phyloP scores from a whole-genome alignment of 92 coral and sea anemone genomes.

The Parazoanthus swiftii region DNA sequence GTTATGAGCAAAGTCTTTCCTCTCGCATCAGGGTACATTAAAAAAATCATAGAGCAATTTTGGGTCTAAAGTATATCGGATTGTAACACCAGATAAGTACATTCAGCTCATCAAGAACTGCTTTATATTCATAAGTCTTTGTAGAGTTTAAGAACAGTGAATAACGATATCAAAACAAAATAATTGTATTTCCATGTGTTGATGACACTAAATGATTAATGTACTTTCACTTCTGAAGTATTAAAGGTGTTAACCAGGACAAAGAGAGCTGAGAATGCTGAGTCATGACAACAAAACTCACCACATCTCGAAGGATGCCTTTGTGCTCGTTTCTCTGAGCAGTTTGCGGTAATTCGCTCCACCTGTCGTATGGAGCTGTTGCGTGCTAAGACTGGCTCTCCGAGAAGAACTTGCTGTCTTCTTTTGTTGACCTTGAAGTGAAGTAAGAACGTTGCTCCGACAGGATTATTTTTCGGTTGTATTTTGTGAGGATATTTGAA shows the following conservation, averaged over 20 bases:
- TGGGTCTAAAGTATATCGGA: background rate
- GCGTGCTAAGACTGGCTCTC: conserved; percentile 12
- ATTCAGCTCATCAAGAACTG: no score
- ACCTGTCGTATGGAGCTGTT: conserved; percentile 13
- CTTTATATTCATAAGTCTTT: background rate
- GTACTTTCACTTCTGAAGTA: background rate
- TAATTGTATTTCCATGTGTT: conserved; percentile 19
- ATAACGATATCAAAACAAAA: background rate
- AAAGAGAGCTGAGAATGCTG: background rate
- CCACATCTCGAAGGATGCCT: conserved; percentile 41
- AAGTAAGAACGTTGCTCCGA: conserved; percentile 8
- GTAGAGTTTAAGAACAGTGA: background rate
- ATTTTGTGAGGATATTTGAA: conserved; percentile 15
- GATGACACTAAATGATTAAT: background rate
- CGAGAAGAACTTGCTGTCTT: conserved; percentile 8
- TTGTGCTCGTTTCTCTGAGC: conserved; percentile 32
- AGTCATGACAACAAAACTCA: conserved; percentile 25
- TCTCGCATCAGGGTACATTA: no score
- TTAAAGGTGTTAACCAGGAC: background rate
- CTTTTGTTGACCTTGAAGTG: conserved; percentile 28
- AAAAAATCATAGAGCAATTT: background rate
- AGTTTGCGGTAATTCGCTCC: conserved; percentile 10
- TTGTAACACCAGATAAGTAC: background rate
- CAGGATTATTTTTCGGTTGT: background rate
- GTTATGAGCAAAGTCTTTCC: no score